Evolutionary conservation across 2,888 invertebrate species (phyloP).

Genomic region (Limnephilus auricula): DNA sequence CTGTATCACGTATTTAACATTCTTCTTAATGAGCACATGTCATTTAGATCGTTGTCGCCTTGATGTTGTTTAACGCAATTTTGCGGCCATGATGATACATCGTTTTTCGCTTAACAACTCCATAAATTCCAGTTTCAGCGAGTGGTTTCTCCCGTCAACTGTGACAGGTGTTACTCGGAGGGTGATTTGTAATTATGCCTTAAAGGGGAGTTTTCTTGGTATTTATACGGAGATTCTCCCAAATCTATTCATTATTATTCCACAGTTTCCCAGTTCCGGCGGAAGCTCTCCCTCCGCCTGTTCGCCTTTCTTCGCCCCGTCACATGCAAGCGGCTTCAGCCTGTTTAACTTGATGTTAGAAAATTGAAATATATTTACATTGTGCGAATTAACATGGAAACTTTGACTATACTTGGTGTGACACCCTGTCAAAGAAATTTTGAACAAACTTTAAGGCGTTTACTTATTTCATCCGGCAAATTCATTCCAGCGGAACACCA

Average conservation of each 20-base stretch:
- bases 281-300: not conserved
- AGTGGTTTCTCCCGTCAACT: slow-evolving; percentile 48
- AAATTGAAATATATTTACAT: slow-evolving; percentile 45
- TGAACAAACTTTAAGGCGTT: not conserved
- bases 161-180: slow-evolving; percentile 59
- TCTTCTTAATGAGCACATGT: slow-evolving; percentile 23
- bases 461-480: not conserved
- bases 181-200: slow-evolving; percentile 57
- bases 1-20: slow-evolving; percentile 9
- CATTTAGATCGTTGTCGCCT: slow-evolving; percentile 18
- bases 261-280: not conserved
- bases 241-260: slow-evolving; percentile 45
- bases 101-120: slow-evolving; percentile 57
- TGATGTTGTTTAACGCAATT: slow-evolving; percentile 17
- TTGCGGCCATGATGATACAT: slow-evolving; percentile 56
- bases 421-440: slow-evolving; percentile 38
- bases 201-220: slow-evolving; percentile 21
- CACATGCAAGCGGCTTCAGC: slow-evolving; percentile 24
- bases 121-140: slow-evolving; percentile 51
- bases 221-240: slow-evolving; percentile 39
- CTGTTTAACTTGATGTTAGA: slow-evolving; percentile 34
- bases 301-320: not conserved
- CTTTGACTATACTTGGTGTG: slow-evolving; percentile 34
- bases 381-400: slow-evolving; percentile 37
- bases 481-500: slow-evolving; percentile 33